These are phyloP conservation scores for Drosophila imparisetae DNA, from an alignment of 2,888 invertebrate species.

Conservation along the genomic window DNA sequence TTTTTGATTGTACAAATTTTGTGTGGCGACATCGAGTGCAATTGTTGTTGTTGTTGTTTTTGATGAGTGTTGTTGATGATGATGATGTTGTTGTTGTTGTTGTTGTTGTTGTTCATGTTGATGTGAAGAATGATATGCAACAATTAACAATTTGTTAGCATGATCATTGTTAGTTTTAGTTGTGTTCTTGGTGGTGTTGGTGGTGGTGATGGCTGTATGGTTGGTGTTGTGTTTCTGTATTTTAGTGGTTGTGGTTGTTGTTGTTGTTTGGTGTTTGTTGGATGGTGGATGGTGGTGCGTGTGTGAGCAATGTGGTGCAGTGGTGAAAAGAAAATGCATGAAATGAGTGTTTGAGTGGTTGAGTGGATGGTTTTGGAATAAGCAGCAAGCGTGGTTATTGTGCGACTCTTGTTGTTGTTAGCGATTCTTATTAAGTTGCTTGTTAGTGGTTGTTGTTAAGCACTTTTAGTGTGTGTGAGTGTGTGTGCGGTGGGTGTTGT, in stretches of 20 bases:
- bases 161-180: conserved; percentile 74
- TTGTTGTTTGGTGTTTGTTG: conserved; percentile 5
- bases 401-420: conserved; percentile 22
- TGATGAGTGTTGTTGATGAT: conserved; percentile 35
- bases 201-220: conserved; percentile 40
- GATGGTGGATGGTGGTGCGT: conserved; percentile 34
- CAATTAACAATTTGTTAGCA: conserved; percentile 81
- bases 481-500: not conserved
- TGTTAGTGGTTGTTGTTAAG: conserved; percentile 17
- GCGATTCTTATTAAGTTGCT: conserved; percentile 19
- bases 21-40: conserved; percentile 76
- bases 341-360: conserved; percentile 38
- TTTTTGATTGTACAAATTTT: conserved; percentile 81
- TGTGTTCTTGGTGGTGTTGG: conserved; percentile 43
- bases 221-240: conserved; percentile 48
- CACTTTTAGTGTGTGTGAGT: conserved; percentile 1
- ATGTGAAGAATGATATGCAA: conserved; percentile 82
- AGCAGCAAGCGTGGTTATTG: conserved; percentile 15
- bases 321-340: conserved; percentile 59
- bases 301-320: conserved; percentile 29
- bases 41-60: conserved; percentile 60
- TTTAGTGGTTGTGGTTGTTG: conserved; percentile 8
- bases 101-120: conserved; percentile 72
- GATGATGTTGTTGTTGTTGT: conserved; percentile 43
- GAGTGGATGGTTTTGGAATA: conserved; percentile 10